A percentile compares a stretch with the other conserved stretches of the same genome.
Evolutionary conservation across 2,888 invertebrate genomes (phyloP).

Genomic region (Brachyptera risi): DNA sequence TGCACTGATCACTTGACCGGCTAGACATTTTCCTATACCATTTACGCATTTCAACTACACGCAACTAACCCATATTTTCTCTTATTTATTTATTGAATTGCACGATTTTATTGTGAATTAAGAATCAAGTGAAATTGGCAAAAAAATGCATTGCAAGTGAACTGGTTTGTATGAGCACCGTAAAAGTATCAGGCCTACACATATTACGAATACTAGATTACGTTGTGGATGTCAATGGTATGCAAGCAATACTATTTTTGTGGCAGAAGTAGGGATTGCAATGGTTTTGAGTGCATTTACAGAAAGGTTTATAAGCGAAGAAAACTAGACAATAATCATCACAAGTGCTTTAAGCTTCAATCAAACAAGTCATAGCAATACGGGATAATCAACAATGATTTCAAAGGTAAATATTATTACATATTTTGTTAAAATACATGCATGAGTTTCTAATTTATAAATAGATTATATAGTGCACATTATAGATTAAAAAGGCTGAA

Average conservation of each 20-base stretch:
- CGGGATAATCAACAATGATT: background rate
- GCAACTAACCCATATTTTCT: constrained; percentile 16
- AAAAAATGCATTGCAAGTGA: constrained; percentile 9
- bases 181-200: background rate
- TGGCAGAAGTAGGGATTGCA: background rate
- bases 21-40: background rate
- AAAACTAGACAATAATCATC: background rate
- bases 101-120: constrained; percentile 16
- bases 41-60: background rate
- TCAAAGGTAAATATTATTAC: constrained; percentile 14
- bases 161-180: constrained; percentile 2
- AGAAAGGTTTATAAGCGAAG: constrained; percentile 19
- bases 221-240: background rate
- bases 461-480: no score
- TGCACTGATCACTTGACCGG: no score
- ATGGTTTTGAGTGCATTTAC: background rate
- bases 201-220: constrained; percentile 6
- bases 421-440: no score
- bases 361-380: constrained; percentile 7
- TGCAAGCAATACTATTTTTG: background rate
- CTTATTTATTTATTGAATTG: constrained; percentile 18
- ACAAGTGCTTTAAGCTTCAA: constrained; percentile 9
- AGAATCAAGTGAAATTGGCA: constrained; percentile 2
- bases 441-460: no score
- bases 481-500: no score